Evolutionary conservation across 1,140 invertebrate species (phyloP), one percentile per base, ranked within the genome.

Genomic region (Pinna nobilis): DNA sequence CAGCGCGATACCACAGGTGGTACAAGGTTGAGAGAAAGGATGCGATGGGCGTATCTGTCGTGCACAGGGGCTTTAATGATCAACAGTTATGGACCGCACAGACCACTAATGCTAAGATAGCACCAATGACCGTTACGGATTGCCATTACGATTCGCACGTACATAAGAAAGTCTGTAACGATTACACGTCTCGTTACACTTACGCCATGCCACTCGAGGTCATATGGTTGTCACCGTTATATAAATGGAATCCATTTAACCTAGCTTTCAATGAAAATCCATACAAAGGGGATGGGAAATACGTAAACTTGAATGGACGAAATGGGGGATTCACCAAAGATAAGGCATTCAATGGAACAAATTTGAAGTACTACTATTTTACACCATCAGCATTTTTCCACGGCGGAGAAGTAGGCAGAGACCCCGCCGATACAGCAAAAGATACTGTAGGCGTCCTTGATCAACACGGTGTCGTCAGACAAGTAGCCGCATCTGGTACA

Each of bases 361-460:
- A 76, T 55, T 60, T 41, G 33, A 71, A 68, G 7, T 30, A 60
- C 33, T 86, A 71, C 70, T 85, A 83, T 71, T 30, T 47, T 18
- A 86, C 85, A 5, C 85, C 85, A 0, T 55, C 32, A 9, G 78
- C 76, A 13, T 82, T 86, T 65, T 86, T 79, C 68, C 32, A 59
- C 4, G 53, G 37, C 2, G 63, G 47, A 3, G 70, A 64, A 4
- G 79, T 78, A 11, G 50, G 50, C 1, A 28, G 55, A 6, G 80
- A 82, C 59, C 18, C 6, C 0, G 78, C 82, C 7, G 81, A 84
- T 53, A 85, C 84, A 9, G 74, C 68, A 3, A 75, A 71, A 49
- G 80, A 75, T 28, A 49, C 51, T 11, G 71, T 83, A 18, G 77
- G 76, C 9, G 76, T 81, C 13, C 50, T 83, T 20, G 81, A 83